Conservation (phyloP, 2,888 invertebrate genomes). For the Drosophila tanythrix region DNA sequence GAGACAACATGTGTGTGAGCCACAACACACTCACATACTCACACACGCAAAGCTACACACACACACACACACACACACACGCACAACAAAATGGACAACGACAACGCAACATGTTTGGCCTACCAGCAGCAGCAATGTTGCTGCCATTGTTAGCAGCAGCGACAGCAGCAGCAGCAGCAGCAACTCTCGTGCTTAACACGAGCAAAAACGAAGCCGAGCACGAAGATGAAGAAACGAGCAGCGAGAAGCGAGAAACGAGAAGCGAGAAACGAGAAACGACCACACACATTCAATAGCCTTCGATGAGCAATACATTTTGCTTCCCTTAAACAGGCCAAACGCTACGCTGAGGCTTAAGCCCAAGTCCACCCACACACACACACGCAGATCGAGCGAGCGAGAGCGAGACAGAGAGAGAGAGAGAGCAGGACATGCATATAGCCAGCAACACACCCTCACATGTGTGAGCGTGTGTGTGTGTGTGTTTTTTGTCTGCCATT, state of each 20-base stretch:
- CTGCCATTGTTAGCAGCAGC: constrained; percentile 65
- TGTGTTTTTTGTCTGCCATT: constrained; percentile 50
- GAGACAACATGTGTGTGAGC: constrained; percentile 67
- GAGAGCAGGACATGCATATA: constrained; percentile 62
- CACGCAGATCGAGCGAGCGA: constrained; percentile 5
- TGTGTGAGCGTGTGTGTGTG: constrained; percentile 11
- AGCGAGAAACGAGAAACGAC: constrained; percentile 29
- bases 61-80: constrained; percentile 41
- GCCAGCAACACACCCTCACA: constrained; percentile 50
- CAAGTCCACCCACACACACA: constrained; percentile 32
- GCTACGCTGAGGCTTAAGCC: constrained; percentile 46
- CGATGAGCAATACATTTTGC: constrained; percentile 82
- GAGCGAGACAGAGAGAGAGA: constrained; percentile 14
- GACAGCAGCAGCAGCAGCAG: constrained; percentile 18
- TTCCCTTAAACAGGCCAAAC: constrained; percentile 59
- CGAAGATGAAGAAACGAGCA: constrained; percentile 20
- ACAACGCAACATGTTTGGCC: constrained; percentile 80
- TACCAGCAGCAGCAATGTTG: constrained; percentile 56
- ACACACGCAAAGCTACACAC: constrained; percentile 30
- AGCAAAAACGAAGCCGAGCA: constrained; percentile 26
- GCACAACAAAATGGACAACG: constrained; percentile 62
- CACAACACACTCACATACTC: constrained; percentile 38
- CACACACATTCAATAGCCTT: constrained; percentile 81
- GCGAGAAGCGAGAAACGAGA: constrained; percentile 16
- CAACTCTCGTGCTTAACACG: constrained; percentile 19